A percentile compares a stretch with the other conserved stretches of the same genome.
These are phyloP conservation scores for Danio jaintianensis DNA, from an alignment of 2,797 vertebrate genomes.

Conservation along the genomic window DNA sequence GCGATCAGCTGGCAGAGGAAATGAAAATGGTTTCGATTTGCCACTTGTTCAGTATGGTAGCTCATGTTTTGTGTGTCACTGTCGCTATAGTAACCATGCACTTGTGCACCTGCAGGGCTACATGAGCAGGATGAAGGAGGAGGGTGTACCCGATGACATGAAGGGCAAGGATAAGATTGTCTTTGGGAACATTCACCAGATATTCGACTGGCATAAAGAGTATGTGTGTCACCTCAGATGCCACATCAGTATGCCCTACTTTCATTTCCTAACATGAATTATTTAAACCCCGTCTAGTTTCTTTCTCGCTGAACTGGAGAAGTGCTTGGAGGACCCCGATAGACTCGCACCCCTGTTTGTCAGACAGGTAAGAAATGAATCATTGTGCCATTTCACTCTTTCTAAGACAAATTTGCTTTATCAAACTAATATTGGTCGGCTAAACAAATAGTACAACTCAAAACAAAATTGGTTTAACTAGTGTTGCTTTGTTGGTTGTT, in stretches of 20 bases:
- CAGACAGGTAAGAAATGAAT: constrained; percentile 86
- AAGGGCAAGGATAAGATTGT: constrained; percentile 99
- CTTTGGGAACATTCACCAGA: constrained; percentile 99
- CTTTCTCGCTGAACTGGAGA: constrained; percentile 95
- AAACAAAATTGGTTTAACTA: neutral
- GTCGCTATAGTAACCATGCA: constrained; percentile 46
- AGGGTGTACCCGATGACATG: constrained; percentile 98
- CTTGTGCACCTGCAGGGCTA: constrained; percentile 83
- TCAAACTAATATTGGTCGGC: neutral
- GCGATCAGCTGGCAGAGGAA: constrained; percentile 8
- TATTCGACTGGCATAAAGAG: constrained; percentile 99
- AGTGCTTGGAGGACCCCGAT: constrained; percentile 97
- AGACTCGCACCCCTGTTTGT: constrained; percentile 92
- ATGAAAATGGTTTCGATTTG: constrained; percentile 10
- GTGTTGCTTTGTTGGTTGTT: neutral
- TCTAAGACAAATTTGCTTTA: neutral
- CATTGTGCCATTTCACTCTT: neutral
- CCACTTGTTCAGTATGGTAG: constrained; percentile 7
- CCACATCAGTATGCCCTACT: neutral
- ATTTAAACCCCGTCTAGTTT: constrained; percentile 78
- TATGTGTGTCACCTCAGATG: constrained; percentile 67
- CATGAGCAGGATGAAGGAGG: constrained; percentile 98
- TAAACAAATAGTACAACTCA: neutral
- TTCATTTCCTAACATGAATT: neutral
- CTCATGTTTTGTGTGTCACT: constrained; percentile 9